phyloP scores from a whole-genome alignment of 1,140 invertebrate genomes.

The Brachionus manjavacas region DNA sequence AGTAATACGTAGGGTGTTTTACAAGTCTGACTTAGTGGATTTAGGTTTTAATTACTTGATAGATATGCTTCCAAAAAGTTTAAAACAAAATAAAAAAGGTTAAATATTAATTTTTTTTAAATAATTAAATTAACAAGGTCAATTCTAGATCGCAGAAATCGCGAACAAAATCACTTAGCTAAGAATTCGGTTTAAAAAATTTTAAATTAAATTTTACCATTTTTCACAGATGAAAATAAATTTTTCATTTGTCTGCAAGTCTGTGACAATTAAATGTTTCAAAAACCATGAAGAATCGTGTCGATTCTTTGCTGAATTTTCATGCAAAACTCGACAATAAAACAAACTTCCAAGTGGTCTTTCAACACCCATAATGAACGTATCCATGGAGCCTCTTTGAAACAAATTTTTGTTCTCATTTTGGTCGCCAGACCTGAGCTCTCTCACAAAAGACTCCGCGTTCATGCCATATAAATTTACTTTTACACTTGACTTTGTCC shows the following conservation, averaged over 20 bases:
- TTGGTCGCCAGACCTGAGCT: conserved; percentile 56
- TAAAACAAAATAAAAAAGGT: no score
- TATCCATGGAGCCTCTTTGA: conserved; percentile 55
- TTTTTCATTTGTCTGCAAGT: conserved; percentile 56
- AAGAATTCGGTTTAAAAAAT: no score
- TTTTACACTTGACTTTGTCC: conserved; percentile 43
- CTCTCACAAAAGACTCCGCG: conserved; percentile 22
- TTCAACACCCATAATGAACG: conserved; percentile 60
- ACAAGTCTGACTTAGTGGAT: no score
- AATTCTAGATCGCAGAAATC: no score
- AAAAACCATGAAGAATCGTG: conserved; percentile 53
- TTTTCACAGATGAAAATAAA: conserved; percentile 52
- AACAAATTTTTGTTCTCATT: conserved; percentile 58
- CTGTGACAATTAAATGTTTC: conserved; percentile 54
- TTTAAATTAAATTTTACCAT: background rate
- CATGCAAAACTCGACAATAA: conserved; percentile 62
- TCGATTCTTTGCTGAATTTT: conserved; percentile 58
- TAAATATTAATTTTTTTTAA: no score
- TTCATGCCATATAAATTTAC: conserved; percentile 42
- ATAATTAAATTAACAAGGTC: no score
- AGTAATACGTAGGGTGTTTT: no score
- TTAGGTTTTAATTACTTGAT: no score
- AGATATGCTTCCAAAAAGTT: no score
- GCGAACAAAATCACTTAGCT: no score
- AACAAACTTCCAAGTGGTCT: conserved; percentile 60